A percentile compares a stretch with the other conserved stretches of the same genome.
Evolutionary conservation across 1,140 invertebrate genomes (phyloP).

Genomic region (Aphelinus atriplicis): DNA sequence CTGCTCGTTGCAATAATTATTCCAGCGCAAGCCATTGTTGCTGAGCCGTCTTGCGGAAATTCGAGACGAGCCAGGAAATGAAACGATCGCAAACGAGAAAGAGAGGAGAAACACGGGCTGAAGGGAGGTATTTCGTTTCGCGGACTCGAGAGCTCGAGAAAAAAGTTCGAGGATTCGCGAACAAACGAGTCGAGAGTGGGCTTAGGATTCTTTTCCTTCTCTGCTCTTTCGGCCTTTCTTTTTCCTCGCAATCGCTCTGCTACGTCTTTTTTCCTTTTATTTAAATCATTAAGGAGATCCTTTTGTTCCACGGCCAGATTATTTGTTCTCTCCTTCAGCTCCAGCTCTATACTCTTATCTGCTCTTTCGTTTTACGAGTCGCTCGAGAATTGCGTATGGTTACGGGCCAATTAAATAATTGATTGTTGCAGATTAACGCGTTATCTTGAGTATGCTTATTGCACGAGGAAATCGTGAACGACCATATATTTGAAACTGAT

Average conservation of each 20-base stretch:
- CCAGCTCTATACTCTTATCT: constrained; percentile 25
- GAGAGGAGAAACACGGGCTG: not conserved
- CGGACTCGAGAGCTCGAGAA: constrained; percentile 25
- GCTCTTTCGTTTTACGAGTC: constrained; percentile 16
- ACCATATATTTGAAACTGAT: too few relatives aligned
- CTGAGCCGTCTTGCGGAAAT: constrained; percentile 41
- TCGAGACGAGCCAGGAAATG: constrained; percentile 41
- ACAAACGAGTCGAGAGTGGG: constrained; percentile 39
- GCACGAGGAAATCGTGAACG: too few relatives aligned
- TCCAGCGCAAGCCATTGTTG: constrained; percentile 39
- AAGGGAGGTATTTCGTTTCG: constrained; percentile 30
- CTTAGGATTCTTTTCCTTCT: constrained; percentile 27
- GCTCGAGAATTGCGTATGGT: constrained; percentile 1
- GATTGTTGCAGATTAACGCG: constrained; percentile 7
- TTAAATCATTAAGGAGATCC: constrained; percentile 41
- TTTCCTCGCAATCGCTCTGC: not conserved
- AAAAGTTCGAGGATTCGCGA: constrained; percentile 38
- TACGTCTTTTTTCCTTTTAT: constrained; percentile 24
- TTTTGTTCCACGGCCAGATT: constrained; percentile 34
- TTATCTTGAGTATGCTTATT: too few relatives aligned
- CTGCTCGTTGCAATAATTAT: constrained; percentile 39
- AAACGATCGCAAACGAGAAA: constrained; percentile 36
- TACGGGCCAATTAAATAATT: constrained; percentile 38
- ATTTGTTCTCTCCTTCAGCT: constrained; percentile 25
- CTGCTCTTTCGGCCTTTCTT: constrained; percentile 34